A percentile compares a stretch with the other conserved stretches of the same genome.
Conservation (phyloP, 1,140 invertebrate species). For the Drosophila mayri region DNA sequence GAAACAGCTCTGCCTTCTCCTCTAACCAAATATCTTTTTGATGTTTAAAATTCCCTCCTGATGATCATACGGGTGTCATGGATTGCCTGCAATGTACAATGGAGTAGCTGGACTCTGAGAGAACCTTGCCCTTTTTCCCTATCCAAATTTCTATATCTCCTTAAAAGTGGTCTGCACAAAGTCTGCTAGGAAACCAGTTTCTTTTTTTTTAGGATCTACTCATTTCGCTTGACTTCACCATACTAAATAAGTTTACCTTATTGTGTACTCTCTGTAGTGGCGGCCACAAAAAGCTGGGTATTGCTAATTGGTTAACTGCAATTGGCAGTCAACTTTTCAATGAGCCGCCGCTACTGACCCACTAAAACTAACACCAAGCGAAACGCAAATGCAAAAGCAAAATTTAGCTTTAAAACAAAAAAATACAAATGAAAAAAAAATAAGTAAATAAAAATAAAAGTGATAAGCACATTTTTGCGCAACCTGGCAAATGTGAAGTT, state of each 20-base stretch:
- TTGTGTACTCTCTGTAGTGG: slow-evolving; percentile 5
- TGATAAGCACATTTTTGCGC: slow-evolving; percentile 18
- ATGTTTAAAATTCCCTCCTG: background rate
- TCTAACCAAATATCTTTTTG: background rate
- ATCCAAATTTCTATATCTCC: background rate
- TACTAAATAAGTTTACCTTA: slow-evolving; percentile 2
- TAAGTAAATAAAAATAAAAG: slow-evolving; percentile 6
- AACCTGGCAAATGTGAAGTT: slow-evolving; percentile 15
- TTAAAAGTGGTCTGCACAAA: too few species aligned
- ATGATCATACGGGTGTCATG: background rate
- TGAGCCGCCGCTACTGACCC: slow-evolving; percentile 59
- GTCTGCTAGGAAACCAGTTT: background rate
- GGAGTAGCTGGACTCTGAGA: background rate
- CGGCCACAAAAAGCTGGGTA: slow-evolving; percentile 21
- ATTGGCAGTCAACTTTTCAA: slow-evolving; percentile 69
- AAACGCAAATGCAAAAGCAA: slow-evolving; percentile 54
- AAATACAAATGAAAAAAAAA: background rate
- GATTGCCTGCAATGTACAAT: background rate
- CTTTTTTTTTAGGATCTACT: background rate
- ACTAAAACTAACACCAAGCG: slow-evolving; percentile 28
- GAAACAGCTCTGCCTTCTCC: background rate
- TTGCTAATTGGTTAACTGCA: slow-evolving; percentile 76
- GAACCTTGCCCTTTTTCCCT: background rate
- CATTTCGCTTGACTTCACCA: background rate
- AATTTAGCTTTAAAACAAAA: slow-evolving; percentile 44